These are phyloP conservation scores for Sialis fuliginosa DNA, from an alignment of 2,888 invertebrate species.

Conservation along the genomic window DNA sequence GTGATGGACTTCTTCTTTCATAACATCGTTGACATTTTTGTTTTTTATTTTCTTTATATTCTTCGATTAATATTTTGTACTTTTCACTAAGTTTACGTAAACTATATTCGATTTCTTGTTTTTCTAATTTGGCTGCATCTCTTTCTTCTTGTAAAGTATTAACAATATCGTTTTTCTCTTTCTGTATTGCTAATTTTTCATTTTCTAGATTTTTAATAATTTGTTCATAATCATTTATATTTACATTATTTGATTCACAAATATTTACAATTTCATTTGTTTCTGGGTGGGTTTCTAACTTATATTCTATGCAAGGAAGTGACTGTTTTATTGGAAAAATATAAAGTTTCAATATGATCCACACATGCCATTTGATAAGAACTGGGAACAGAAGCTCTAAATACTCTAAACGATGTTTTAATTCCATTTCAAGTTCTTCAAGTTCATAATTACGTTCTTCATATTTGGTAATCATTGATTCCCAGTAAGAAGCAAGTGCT, in stretches of 20 bases:
- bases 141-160: background rate
- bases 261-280: background rate
- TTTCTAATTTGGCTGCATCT: background rate
- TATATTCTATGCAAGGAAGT: background rate
- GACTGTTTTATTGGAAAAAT: constrained; percentile 18
- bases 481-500: constrained; percentile 9
- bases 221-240: too few species aligned
- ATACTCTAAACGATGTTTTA: constrained; percentile 33
- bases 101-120: background rate
- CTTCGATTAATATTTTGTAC: constrained; percentile 1
- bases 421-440: constrained; percentile 32
- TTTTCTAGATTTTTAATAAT: background rate
- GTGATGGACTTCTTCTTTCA: constrained; percentile 9
- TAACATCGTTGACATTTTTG: background rate
- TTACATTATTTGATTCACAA: background rate
- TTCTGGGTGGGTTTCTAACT: background rate
- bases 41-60: background rate
- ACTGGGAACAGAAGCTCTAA: constrained; percentile 44
- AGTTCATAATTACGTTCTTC: constrained; percentile 32
- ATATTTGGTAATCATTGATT: constrained; percentile 27
- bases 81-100: background rate
- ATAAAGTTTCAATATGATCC: constrained; percentile 23
- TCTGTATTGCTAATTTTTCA: background rate
- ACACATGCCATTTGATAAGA: constrained; percentile 40
- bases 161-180: background rate